Base-by-base conservation (phyloP, 2,797 vertebrate genomes). In the Numenius phaeopus region DNA sequence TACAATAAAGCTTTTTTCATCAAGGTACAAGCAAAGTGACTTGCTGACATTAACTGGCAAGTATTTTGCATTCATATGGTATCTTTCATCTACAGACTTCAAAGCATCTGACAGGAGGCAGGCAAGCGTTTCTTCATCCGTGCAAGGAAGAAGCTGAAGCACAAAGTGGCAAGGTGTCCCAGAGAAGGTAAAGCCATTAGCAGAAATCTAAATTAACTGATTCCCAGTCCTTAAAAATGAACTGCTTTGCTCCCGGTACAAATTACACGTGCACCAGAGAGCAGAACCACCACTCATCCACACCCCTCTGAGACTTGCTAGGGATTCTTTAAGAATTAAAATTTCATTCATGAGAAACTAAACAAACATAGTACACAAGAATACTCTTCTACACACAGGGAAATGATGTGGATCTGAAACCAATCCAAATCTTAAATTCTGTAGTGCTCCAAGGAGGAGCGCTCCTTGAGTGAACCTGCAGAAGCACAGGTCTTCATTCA, bases 61-160 rank as follows among this genome's bases (percentile, higher is more conserved):
- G 95, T 88, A 93, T 80, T 95, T 97, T 96, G 85, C 94, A 96
- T 96, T 97, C 91, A 95, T 93, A 96, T 76, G 70, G 34, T 96
- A 97, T 96, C 95, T 97, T 97, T 95, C 89, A 95, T 97, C 94
- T 96, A 49, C 91, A 95, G 94, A 95, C 91, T 96, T 96, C 95
- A 93, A 96, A 96, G 96, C 94, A 83, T 64, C 92, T 97, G 95
- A 93, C 87, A 94, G 83, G 91, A 96, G 92, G 93, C 80, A 87
- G 88, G 91, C 91, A 87, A 84, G 66, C 50, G 7, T 72, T 93
- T 81, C 94, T 15, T 90, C 94, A 90, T 89, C 78, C 2, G 0
- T 72, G 90, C 87, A 58, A 92, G 40, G 69, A 70, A 71, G 75
- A 92, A 85, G 72, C 73, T 80, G 78, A 90, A 87, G 92, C 57